phyloP scores from a whole-genome alignment of 1,140 invertebrate genomes.

The Apocrypta bakeri region DNA sequence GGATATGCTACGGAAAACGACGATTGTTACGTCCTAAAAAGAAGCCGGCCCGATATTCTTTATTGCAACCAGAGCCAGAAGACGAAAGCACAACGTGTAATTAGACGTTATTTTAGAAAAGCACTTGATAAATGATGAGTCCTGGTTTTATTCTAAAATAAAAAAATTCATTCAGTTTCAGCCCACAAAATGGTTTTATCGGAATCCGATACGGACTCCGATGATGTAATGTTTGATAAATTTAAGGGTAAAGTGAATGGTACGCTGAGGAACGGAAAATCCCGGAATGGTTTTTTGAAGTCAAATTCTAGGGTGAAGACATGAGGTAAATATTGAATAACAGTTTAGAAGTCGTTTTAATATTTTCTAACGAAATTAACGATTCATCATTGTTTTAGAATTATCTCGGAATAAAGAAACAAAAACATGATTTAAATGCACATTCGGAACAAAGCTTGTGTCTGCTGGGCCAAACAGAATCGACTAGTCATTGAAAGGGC shows the following conservation, averaged over 20 bases:
- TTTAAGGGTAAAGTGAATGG: slow-evolving; percentile 65
- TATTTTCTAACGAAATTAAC: not conserved
- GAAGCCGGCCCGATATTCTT: slow-evolving; percentile 69
- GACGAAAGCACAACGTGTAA: slow-evolving; percentile 69
- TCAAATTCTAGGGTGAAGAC: slow-evolving; percentile 64
- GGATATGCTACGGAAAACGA: slow-evolving; percentile 74
- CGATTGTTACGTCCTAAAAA: slow-evolving; percentile 66
- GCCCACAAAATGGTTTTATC: slow-evolving; percentile 70
- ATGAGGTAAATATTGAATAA: slow-evolving; percentile 63
- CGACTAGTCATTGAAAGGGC: slow-evolving; percentile 60
- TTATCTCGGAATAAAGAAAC: not conserved
- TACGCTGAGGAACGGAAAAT: slow-evolving; percentile 65
- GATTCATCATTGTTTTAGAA: slow-evolving; percentile 36
- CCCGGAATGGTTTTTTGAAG: slow-evolving; percentile 68
- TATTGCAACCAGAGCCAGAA: slow-evolving; percentile 69
- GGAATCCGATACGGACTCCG: slow-evolving; percentile 71
- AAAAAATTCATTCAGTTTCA: slow-evolving; percentile 60
- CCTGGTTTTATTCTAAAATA: too few species aligned
- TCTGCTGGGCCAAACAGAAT: slow-evolving; percentile 55
- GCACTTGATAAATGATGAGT: too few species aligned
- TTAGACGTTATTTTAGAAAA: slow-evolving; percentile 20
- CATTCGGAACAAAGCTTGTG: slow-evolving; percentile 51
- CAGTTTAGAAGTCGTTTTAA: not conserved
- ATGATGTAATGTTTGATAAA: slow-evolving; percentile 70
- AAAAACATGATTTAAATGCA: slow-evolving; percentile 20